These are phyloP conservation scores for Drosophila meridiana DNA, from an alignment of 2,888 invertebrate species.

Conservation along the genomic window DNA sequence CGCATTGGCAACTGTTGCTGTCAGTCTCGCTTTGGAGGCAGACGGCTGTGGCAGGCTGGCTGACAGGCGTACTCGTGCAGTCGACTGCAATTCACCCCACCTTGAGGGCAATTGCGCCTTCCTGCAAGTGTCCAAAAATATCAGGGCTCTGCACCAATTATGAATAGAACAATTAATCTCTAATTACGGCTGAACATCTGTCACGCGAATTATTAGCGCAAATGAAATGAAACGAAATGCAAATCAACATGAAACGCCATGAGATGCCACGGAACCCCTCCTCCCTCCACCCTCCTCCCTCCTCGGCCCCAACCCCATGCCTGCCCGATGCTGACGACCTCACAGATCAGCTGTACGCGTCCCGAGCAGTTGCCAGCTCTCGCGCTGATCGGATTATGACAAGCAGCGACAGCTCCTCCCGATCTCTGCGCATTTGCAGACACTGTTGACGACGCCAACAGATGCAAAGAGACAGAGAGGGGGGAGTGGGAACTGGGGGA, in stretches of 20 bases:
- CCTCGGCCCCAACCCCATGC: neutral
- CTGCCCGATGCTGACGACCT: constrained; percentile 56
- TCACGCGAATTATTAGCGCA: constrained; percentile 80
- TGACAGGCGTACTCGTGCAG: constrained; percentile 31
- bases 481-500: neutral
- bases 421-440: constrained; percentile 51
- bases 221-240: constrained; percentile 59
- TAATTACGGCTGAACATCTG: constrained; percentile 84
- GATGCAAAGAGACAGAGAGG: constrained; percentile 54
- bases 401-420: constrained; percentile 62
- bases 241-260: constrained; percentile 63
- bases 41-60: constrained; percentile 6
- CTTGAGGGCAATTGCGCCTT: constrained; percentile 42
- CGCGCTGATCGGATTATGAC: constrained; percentile 82
- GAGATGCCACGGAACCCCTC: neutral
- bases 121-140: constrained; percentile 75
- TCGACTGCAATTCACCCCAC: constrained; percentile 40
- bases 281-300: neutral
- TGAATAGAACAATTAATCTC: constrained; percentile 84
- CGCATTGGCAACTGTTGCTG: constrained; percentile 71
- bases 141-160: constrained; percentile 67
- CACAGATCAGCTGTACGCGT: constrained; percentile 52
- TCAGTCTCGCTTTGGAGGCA: constrained; percentile 49
- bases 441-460: constrained; percentile 74
- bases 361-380: constrained; percentile 20